Evolutionary conservation across 2,888 invertebrate genomes (phyloP), one percentile per base, ranked within the genome.

Genomic region (Lithophane leautieri): DNA sequence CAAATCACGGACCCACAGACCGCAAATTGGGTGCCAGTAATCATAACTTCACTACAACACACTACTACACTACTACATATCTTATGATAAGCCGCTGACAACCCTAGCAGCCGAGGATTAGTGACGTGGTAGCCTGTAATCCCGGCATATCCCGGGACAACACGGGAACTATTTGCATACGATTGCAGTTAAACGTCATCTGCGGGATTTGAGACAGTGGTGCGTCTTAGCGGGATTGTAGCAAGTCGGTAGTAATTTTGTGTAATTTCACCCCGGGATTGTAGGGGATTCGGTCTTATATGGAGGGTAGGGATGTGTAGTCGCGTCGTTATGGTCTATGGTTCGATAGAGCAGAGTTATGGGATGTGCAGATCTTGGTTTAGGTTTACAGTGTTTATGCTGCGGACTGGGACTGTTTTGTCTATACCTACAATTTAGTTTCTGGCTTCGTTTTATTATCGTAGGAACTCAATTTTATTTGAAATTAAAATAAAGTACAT

Each of bases 151-250:
- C 91, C 92, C 90, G 91, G 92, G 90, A 96, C 88, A 88, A 88
- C 87, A 88, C 88, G 80, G 89, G 82, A 84, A 88, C 89, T 86
- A 88, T 96, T 95, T 95, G 95, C 96, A 96, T 96, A 93, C 91
- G 90, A 93, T 93, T 85, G 91, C 93, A 93, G 95, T 96, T 95
- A 95, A 92, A 90, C 90, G 95, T 95, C 95, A 95, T 95, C 93
- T 91, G 90, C 88, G 88, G 92, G 93, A 93, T 94, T 94, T 92
- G 93, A 94, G 93, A 93, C 92, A 90, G 90, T 87, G 86, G 74
- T 87, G 86, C 80, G 89, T 88, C 88, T 88, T 88, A 88, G 88
- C 77, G 67, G 83, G 81, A 86, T 86, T 87, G 87, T 83, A 92
- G 92, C 91, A 87, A 87, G 89, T 83, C 86, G 78, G 84, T 79